These are phyloP conservation scores for Margaritifera margaritifera DNA, from an alignment of 2,888 invertebrate species.

Conservation along the genomic window DNA sequence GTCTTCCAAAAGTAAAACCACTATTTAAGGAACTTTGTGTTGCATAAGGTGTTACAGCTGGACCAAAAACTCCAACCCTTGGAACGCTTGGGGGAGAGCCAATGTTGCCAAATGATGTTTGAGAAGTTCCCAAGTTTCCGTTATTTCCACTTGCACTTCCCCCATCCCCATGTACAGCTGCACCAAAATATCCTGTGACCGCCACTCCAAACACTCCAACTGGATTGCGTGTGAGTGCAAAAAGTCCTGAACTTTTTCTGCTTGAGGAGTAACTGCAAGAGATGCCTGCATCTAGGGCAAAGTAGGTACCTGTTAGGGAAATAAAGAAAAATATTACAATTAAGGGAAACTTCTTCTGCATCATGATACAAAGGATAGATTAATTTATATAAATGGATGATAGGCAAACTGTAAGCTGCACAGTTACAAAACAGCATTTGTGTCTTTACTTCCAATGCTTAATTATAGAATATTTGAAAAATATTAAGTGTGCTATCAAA, in stretches of 20 bases:
- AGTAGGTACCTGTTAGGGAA: constrained; percentile 41
- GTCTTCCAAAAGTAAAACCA: not conserved
- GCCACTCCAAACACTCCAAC: not conserved
- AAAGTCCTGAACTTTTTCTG: not conserved
- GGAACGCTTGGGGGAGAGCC: not conserved
- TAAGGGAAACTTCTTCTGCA: no score
- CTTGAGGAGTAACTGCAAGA: constrained; percentile 30
- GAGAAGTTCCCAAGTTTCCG: not conserved
- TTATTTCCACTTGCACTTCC: not conserved
- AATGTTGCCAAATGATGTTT: not conserved
- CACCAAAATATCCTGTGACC: not conserved
- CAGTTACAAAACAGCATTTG: no score
- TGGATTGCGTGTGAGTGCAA: constrained; percentile 1
- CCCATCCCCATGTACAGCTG: not conserved
- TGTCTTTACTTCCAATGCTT: no score
- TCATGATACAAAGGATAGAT: no score
- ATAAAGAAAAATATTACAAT: not conserved
- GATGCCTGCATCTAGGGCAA: constrained; percentile 40
- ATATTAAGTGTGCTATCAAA: no score
- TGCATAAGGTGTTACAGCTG: not conserved
- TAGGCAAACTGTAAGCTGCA: no score
- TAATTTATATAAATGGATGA: no score
- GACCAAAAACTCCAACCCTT: not conserved
- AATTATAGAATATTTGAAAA: no score
- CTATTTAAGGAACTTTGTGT: not conserved